Percentiles rank a stretch among this genome's conserved stretches.
Evolutionary conservation across 1,140 invertebrate species (phyloP).

Genomic region (Eriosoma lanigerum): DNA sequence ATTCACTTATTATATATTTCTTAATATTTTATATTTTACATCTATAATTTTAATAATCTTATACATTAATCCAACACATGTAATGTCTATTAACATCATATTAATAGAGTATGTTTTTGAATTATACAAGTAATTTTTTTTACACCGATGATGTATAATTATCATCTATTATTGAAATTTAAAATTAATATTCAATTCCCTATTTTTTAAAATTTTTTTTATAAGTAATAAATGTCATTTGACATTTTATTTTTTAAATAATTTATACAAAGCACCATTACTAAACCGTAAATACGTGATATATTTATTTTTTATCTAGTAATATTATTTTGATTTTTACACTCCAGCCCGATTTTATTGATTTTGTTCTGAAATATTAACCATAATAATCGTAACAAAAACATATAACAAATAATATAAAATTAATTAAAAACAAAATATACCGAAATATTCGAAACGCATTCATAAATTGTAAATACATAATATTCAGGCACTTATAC

Average conservation of each 20-base stretch:
- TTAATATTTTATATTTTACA: too few relatives aligned
- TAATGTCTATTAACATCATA: too few relatives aligned
- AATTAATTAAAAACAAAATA: background rate
- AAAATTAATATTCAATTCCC: constrained; percentile 18
- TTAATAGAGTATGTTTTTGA: too few relatives aligned
- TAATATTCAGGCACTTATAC: background rate
- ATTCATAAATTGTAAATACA: too few relatives aligned
- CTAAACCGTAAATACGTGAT: constrained; percentile 10
- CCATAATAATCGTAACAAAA: constrained; percentile 2
- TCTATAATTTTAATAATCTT: too few relatives aligned
- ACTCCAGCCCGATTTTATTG: constrained; percentile 28
- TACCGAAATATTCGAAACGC: background rate
- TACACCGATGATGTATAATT: too few relatives aligned
- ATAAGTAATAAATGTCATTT: constrained; percentile 11
- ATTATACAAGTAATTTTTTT: too few relatives aligned
- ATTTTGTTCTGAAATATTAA: constrained; percentile 16
- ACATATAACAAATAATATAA: background rate
- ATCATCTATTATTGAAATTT: too few relatives aligned
- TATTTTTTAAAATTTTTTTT: background rate
- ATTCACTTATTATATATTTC: too few relatives aligned
- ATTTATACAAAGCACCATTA: constrained; percentile 22
- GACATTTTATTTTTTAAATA: constrained; percentile 2
- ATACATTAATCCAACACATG: too few relatives aligned
- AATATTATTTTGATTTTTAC: constrained; percentile 33
- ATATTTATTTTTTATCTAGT: background rate